Evolutionary conservation across 2,113 vertebrate genomes (phyloP).

Genomic region (Vidua chalybeata): DNA sequence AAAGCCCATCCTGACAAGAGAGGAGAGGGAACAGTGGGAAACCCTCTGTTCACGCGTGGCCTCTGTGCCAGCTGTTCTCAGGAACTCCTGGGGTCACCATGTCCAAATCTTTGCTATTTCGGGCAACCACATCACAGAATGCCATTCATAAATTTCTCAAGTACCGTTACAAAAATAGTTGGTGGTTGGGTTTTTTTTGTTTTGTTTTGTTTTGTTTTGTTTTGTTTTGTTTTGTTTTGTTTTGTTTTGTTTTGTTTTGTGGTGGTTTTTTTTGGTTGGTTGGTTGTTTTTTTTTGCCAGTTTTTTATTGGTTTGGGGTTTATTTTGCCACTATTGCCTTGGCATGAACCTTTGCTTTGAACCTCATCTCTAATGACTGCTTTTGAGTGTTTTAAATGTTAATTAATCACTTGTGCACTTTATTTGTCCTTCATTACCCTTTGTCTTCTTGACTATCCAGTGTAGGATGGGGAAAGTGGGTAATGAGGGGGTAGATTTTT

Average conservation of each 20-base stretch:
- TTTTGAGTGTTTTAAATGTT: neutral
- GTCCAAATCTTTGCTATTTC: slow-evolving; percentile 61
- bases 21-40: neutral
- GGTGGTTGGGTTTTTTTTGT: neutral
- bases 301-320: neutral
- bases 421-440: neutral
- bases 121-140: slow-evolving; percentile 29
- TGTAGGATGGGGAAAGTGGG: neutral
- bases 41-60: neutral
- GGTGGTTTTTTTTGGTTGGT: neutral
- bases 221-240: neutral
- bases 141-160: slow-evolving; percentile 62
- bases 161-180: slow-evolving; percentile 54
- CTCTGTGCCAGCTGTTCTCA: slow-evolving; percentile 45
- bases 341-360: neutral
- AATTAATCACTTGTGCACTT: neutral
- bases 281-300: neutral
- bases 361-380: neutral
- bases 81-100: slow-evolving; percentile 45
- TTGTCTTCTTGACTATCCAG: neutral
- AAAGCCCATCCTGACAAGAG: neutral
- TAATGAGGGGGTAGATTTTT: neutral
- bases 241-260: neutral
- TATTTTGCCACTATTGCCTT: neutral
- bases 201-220: neutral